phyloP scores from a whole-genome alignment of 2,113 vertebrate genomes.

The Cynopterus brachyotis region DNA sequence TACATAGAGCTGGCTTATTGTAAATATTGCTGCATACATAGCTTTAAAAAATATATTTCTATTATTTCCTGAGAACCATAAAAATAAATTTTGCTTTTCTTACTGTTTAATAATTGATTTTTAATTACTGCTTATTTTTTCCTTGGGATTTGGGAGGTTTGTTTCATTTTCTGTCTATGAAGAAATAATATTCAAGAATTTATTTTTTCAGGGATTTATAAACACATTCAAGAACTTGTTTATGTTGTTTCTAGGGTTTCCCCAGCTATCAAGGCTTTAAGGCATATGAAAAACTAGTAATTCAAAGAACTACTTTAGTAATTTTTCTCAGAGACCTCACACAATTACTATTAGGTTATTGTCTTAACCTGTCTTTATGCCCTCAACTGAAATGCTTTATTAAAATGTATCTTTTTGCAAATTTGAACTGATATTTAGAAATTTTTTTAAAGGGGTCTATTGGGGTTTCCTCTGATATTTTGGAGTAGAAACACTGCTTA shows the following conservation, averaged over 20 bases:
- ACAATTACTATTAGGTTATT: neutral
- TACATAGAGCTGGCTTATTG: neutral
- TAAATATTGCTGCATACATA: slow-evolving; percentile 38
- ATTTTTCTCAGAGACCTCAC: neutral
- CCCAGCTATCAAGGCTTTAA: neutral
- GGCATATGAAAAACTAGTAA: neutral
- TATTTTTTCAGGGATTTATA: slow-evolving; percentile 35
- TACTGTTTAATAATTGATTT: slow-evolving; percentile 76
- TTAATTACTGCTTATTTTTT: slow-evolving; percentile 73
- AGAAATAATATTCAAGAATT: slow-evolving; percentile 45
- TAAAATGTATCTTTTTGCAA: neutral
- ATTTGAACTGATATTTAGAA: neutral
- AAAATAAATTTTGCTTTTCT: slow-evolving; percentile 54
- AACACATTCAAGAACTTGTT: neutral
- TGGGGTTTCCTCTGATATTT: neutral
- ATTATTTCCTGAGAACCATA: slow-evolving; percentile 47
- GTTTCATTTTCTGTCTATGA: slow-evolving; percentile 53
- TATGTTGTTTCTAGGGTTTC: neutral
- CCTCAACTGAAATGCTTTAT: neutral
- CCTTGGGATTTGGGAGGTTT: slow-evolving; percentile 56
- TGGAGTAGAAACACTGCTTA: neutral
- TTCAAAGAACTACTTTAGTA: neutral
- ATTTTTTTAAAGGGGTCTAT: neutral
- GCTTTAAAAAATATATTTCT: slow-evolving; percentile 16
- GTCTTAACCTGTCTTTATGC: neutral